Evolutionary conservation across 2,797 vertebrate genomes (phyloP).

Genomic region (Hippopotamyrus pictus): DNA sequence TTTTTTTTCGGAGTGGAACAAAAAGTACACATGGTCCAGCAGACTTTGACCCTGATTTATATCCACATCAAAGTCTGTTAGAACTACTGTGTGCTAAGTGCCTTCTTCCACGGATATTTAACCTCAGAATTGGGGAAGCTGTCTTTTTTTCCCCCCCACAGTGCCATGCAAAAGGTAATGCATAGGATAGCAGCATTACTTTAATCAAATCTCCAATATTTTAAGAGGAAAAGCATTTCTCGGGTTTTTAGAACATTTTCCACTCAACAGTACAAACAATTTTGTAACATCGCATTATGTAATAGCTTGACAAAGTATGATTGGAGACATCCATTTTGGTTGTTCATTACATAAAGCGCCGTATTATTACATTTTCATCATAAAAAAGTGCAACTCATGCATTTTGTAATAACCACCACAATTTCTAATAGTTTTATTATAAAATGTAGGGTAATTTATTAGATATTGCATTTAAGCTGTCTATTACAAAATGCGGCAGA

Average conservation of each 20-base stretch:
- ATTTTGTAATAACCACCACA: neutral
- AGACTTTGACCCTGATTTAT: slow-evolving; percentile 9
- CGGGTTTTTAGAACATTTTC: neutral
- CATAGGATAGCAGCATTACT: neutral
- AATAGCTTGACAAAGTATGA: neutral
- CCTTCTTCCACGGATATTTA: slow-evolving; percentile 13
- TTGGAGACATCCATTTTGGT: neutral
- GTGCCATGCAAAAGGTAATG: neutral
- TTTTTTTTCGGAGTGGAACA: neutral
- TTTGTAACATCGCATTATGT: neutral
- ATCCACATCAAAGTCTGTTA: neutral
- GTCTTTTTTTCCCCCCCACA: neutral
- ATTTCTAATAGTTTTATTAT: neutral
- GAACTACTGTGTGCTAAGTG: slow-evolving; percentile 17
- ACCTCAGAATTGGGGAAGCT: neutral
- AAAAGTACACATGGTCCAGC: neutral
- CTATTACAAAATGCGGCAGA: neutral
- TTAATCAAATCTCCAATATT: neutral
- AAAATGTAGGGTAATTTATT: neutral
- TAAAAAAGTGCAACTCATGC: neutral
- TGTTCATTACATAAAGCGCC: neutral
- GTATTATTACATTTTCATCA: neutral
- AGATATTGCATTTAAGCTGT: neutral
- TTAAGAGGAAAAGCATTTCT: neutral
- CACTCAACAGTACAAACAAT: neutral